Evolutionary conservation across 1,140 invertebrate genomes (phyloP).

Genomic region (Apolygus lucorum): DNA sequence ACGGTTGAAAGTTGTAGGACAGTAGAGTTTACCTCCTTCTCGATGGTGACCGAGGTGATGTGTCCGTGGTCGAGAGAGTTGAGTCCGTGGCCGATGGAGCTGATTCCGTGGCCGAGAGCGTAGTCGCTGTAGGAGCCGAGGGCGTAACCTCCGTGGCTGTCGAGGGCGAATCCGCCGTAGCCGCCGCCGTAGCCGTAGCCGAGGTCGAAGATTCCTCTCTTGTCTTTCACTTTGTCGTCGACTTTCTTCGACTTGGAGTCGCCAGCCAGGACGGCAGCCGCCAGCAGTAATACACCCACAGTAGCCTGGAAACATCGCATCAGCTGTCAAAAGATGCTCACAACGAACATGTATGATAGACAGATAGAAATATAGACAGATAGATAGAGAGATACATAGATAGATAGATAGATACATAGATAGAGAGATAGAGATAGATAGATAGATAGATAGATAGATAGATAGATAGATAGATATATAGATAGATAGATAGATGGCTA

Average conservation of each 20-base stretch:
- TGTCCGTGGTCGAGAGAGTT: slow-evolving; percentile 36
- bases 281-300: slow-evolving; percentile 18
- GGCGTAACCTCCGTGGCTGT: slow-evolving; percentile 13
- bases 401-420: too few species aligned
- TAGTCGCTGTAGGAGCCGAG: slow-evolving; percentile 18
- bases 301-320: too few species aligned
- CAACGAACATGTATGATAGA: too few species aligned
- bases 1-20: too few species aligned
- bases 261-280: slow-evolving; percentile 17
- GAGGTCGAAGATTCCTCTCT: slow-evolving; percentile 27
- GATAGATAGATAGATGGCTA: too few species aligned
- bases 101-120: slow-evolving; percentile 24
- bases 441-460: too few species aligned
- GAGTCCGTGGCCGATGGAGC: too few species aligned
- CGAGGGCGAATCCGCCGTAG: slow-evolving; percentile 9
- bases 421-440: too few species aligned
- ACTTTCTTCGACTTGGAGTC: slow-evolving; percentile 20
- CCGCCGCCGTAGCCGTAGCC: slow-evolving; percentile 30
- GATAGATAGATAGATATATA: too few species aligned
- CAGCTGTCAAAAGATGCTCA: too few species aligned
- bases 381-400: too few species aligned
- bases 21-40: slow-evolving; percentile 44
- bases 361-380: too few species aligned
- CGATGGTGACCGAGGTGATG: slow-evolving; percentile 42
- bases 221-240: slow-evolving; percentile 29